Base-by-base conservation (phyloP, 2,888 invertebrate species). In the Proisotoma minuta region DNA sequence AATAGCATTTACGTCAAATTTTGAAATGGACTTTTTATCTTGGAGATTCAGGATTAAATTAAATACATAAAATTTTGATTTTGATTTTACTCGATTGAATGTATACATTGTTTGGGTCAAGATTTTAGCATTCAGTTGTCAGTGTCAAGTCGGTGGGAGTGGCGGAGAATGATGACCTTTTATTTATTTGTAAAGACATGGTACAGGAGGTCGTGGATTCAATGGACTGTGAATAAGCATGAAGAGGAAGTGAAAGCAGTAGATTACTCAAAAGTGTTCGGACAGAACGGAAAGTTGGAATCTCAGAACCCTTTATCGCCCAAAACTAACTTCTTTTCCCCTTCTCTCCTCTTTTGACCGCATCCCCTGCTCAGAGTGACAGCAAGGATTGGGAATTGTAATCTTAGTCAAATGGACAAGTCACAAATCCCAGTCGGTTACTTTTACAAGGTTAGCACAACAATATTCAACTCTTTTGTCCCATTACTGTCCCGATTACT, bases 261-360 rank as follows among this genome's bases (percentile, higher is more conserved):
- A 71, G 71, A 71, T 71, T 71, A 71, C 71, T 71, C 71, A 71
- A 71, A 71, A 66, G 66, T 68, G 71, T 65, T 66, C 62, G 65
- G 66, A 61, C 64, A 64, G 60, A 70, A 68, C 70, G n/a, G n/a
- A n/a, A n/a, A n/a, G n/a, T n/a, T n/a, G n/a, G n/a, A n/a, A 40
- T 60, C 57, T 39, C 57, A 62, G 61, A 67, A 68, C 70, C 70
- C 68, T 70, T 70, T 70, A 70, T 70, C 70, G 60, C 65, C 64
- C 53, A 65, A 43, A 68, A 62, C 61, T 62, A 65, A 58, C 54
- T 28, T 27, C 34, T 47, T 20, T 34, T 59, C 57, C 47, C 43
- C 56, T 26, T 23, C 40, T 26, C n/a, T 54, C 43, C 34, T 22
- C 29, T 23, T 15, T 40, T 54, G 54, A 57, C 56, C 50, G 24